Evolutionary conservation across 2,888 invertebrate genomes (phyloP).

Genomic region (Pyrochroa serraticornis): DNA sequence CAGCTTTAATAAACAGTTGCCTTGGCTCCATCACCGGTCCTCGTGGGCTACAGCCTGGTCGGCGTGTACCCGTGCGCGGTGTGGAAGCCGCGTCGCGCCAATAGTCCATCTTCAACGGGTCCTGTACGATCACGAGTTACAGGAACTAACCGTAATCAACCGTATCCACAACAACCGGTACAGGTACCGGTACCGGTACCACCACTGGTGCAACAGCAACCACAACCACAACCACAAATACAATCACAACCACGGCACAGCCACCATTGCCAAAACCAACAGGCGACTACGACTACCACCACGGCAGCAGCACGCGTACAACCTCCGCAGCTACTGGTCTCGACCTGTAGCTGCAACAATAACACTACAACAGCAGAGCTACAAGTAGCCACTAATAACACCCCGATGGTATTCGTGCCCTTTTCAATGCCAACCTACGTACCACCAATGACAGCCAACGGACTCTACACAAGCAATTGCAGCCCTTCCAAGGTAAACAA

Average conservation of each 20-base stretch:
- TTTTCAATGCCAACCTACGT: conserved; percentile 58
- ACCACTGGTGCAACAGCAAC: conserved; percentile 32
- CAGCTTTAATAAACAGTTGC: conserved; percentile 49
- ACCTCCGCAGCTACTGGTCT: conserved; percentile 48
- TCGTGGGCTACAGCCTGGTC: conserved; percentile 63
- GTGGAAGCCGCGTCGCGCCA: conserved; percentile 56
- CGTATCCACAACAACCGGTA: conserved; percentile 32
- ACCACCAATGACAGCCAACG: conserved; percentile 54
- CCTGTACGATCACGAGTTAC: conserved; percentile 34
- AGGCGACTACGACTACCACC: conserved; percentile 29
- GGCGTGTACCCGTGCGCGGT: conserved; percentile 64
- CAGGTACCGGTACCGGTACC: conserved; percentile 32
- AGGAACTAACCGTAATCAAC: conserved; percentile 32
- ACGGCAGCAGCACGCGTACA: conserved; percentile 46
- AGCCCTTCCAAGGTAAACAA: conserved; percentile 55
- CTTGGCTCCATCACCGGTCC: conserved; percentile 58
- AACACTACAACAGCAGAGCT: conserved; percentile 28
- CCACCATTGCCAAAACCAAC: conserved; percentile 24
- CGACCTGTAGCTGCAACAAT: conserved; percentile 51
- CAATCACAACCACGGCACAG: conserved; percentile 26
- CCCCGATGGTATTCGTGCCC: conserved; percentile 61
- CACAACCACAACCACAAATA: conserved; percentile 17
- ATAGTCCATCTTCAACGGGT: conserved; percentile 31
- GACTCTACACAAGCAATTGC: conserved; percentile 55
- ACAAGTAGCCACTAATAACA: conserved; percentile 42